phyloP scores from a whole-genome alignment of 1,140 invertebrate genomes.

The Battus philenor region DNA sequence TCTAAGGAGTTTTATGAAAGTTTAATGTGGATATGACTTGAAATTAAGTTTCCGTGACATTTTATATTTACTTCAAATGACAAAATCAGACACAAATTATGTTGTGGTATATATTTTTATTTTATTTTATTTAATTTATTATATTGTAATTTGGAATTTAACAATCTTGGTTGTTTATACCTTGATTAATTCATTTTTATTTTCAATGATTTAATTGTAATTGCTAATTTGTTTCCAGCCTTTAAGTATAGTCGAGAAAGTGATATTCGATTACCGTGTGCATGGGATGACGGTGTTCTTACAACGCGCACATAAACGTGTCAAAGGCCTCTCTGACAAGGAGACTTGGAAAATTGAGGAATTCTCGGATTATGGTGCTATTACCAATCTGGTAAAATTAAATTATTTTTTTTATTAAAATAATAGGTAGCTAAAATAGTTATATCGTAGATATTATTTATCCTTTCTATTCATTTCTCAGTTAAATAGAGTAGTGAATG shows the following conservation, averaged over 20 bases:
- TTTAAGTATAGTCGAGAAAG: slow-evolving; percentile 87
- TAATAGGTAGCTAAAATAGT: too few species aligned
- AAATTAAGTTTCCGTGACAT: too few species aligned
- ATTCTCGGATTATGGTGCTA: slow-evolving; percentile 84
- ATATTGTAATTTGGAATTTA: neutral
- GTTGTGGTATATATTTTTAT: neutral
- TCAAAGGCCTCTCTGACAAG: slow-evolving; percentile 84
- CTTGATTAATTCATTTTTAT: neutral
- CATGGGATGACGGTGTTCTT: slow-evolving; percentile 92
- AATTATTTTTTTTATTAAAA: too few species aligned
- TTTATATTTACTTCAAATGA: too few species aligned
- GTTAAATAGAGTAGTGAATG: too few species aligned
- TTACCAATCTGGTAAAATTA: slow-evolving; percentile 85
- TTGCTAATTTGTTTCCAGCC: slow-evolving; percentile 58
- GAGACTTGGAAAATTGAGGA: slow-evolving; percentile 94
- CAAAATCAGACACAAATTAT: too few species aligned
- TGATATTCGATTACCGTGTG: slow-evolving; percentile 92
- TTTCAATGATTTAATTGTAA: too few species aligned
- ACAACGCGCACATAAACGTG: slow-evolving; percentile 87
- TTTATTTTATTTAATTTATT: neutral
- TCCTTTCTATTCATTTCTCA: too few species aligned
- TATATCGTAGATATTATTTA: too few species aligned
- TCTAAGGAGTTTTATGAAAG: too few species aligned
- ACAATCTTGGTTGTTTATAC: neutral
- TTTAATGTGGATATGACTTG: too few species aligned